Conservation (phyloP, 2,113 vertebrate species). For the Oplegnathus fasciatus region DNA sequence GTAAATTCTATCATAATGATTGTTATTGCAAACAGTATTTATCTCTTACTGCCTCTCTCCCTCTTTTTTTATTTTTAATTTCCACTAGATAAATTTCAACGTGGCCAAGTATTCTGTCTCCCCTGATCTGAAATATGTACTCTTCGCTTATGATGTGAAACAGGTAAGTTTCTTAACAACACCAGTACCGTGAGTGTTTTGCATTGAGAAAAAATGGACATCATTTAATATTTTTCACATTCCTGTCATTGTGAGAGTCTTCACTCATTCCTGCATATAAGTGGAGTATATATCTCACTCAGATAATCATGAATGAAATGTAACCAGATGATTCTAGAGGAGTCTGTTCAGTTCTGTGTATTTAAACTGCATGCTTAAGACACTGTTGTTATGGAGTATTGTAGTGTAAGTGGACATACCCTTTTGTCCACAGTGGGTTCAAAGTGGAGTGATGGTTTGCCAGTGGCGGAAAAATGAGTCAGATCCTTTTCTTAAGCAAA, state of each 20-base stretch:
- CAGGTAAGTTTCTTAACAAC: slow-evolving; percentile 84
- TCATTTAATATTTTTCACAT: not conserved
- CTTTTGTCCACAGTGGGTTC: not conserved
- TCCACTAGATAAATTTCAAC: slow-evolving; percentile 92
- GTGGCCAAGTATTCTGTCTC: slow-evolving; percentile 94
- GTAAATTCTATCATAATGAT: too few relatives aligned
- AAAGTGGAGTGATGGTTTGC: not conserved
- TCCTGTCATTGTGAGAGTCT: not conserved
- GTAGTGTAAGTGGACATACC: not conserved
- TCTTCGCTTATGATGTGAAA: slow-evolving; percentile 97
- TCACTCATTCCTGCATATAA: not conserved
- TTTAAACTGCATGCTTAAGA: too few relatives aligned
- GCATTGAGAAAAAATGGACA: not conserved
- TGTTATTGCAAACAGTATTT: not conserved
- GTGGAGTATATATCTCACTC: not conserved
- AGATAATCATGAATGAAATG: not conserved
- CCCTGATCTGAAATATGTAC: slow-evolving; percentile 94
- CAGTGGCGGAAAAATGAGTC: not conserved
- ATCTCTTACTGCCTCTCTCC: too few relatives aligned
- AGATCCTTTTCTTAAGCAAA: not conserved
- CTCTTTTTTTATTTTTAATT: slow-evolving; percentile 28
- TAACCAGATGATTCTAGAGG: not conserved
- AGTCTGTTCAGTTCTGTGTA: not conserved
- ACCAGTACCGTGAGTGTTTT: not conserved
- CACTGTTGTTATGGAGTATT: not conserved